Base-by-base conservation (phyloP, 2,888 invertebrate genomes). In the Tillus elongatus region DNA sequence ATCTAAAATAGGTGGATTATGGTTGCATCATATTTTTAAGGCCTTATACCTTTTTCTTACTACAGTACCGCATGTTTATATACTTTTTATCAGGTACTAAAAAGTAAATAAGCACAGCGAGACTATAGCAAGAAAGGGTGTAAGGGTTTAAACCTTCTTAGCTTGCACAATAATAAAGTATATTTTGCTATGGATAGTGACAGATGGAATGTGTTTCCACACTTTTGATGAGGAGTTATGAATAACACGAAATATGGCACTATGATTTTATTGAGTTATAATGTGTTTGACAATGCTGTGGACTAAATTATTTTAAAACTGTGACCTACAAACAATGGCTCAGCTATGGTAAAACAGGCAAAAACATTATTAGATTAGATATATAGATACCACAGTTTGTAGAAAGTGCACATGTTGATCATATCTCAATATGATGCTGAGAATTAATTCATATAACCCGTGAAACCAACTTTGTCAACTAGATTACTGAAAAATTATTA, bases 231-330 rank as follows among this genome's bases (percentile, higher is more conserved):
- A 32, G 13, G 13, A 31, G 16, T 35, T 13, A 57, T 56, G 58
- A 56, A 57, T 56, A 58, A 58, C 53, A 58, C 61, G 60, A 60
- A 59, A 56, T 64, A 65, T 65, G 65, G 65, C 65, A 65, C 65
- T 65, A 65, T 64, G 64, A 63, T 62, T 64, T 64, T 63, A 63
- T 63, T 63, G 56, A 63, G 58, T 60, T 62, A 61, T 58, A 62
- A 61, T 63, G 63, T 63, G 61, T 61, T 60, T 60, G 61, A 63
- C 62, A 63, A 62, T 62, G 61, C 60, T 56, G 60, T 59, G 60
- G 57, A 53, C 56, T 58, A 57, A 49, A 49, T 51, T 52, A 57
- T 44, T 51, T 44, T 50, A 52, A 52, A 54, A 50, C 47, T 43
- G 50, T 52, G 48, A 50, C 47, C 57, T 55, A 58, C 57, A 57